Base-by-base conservation (phyloP, 2,888 invertebrate species). In the Bombylius discolor region DNA sequence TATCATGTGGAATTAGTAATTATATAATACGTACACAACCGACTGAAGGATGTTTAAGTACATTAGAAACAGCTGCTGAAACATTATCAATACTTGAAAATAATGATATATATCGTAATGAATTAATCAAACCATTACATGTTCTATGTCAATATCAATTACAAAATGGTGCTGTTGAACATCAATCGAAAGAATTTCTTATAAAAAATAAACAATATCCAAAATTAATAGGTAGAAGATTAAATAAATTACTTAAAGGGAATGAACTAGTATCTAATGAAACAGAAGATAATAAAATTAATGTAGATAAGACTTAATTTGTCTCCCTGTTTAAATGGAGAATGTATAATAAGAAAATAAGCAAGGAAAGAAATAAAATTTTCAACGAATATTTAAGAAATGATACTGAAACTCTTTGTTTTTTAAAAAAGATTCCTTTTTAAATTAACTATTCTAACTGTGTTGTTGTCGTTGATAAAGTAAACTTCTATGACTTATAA, bases 21-120 rank as follows among this genome's bases (percentile, higher is more conserved):
- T 96, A 95, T 70, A 88, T 92, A 55, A 94, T 96, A 64, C 81
- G 95, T 61, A 95, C 94, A 5, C 95, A 96, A 69, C 95, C 95
- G 4, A 89, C 90, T 5, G 91, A 93, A 71, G 87, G 87, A 34
- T 92, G 93, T 66, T 77, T 96, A 14, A 95, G 94, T 56, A 96
- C 95, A 0, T 75, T 96, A 46, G 92, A 93, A 75, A 87, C 89
- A 48, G 92, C 87, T 9, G 89, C 89, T 1, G 78, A 85, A 67
- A 87, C 89, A 6, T 76, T 96, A 55, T 78, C 87, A 1, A 79
- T 86, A 59, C 70, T 95, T 55, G 95, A 96, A 76, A 76, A 78
- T 32, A 77, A 85, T 39, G 64, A 65, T 4, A 78, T 78, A 59
- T 82, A 87, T 62, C 79, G 79, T 62, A 76, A 85, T 64, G 68